Evolutionary conservation across 2,113 vertebrate species (phyloP).

Genomic region (Petrocephalus microphthalmus): DNA sequence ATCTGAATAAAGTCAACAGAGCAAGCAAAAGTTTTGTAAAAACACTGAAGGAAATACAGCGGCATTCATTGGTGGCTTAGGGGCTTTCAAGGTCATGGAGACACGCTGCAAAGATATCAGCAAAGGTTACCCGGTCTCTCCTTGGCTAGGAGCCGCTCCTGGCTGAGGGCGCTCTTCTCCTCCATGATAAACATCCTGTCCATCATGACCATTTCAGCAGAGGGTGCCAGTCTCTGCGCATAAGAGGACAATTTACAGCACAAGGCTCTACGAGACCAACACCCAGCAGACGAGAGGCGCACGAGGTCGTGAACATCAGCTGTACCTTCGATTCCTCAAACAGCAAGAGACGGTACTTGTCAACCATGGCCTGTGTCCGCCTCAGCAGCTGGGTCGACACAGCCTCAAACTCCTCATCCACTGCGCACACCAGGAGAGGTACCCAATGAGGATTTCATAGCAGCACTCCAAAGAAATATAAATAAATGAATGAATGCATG

Average conservation of each 20-base stretch:
- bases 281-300: background rate
- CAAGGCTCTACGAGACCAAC: background rate
- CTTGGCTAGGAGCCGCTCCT: constrained; percentile 79
- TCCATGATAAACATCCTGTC: constrained; percentile 95
- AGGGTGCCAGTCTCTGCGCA: constrained; percentile 81
- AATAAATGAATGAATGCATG: no score
- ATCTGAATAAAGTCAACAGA: background rate
- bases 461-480: background rate
- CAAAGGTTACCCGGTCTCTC: constrained; percentile 75
- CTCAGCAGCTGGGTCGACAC: constrained; percentile 80
- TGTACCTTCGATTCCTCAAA: constrained; percentile 85
- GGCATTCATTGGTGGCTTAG: background rate
- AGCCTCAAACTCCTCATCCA: constrained; percentile 86
- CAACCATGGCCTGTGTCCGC: constrained; percentile 86
- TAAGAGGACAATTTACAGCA: constrained; percentile 21
- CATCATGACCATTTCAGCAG: constrained; percentile 96
- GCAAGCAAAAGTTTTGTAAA: background rate
- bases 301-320: background rate
- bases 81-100: background rate
- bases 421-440: constrained; percentile 39
- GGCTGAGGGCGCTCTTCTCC: constrained; percentile 76
- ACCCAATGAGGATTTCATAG: background rate
- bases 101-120: no score
- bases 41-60: background rate
- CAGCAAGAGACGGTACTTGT: constrained; percentile 86